Conservation (phyloP, 2,797 vertebrate genomes). For the Tragelaphus eurycerus region DNA sequence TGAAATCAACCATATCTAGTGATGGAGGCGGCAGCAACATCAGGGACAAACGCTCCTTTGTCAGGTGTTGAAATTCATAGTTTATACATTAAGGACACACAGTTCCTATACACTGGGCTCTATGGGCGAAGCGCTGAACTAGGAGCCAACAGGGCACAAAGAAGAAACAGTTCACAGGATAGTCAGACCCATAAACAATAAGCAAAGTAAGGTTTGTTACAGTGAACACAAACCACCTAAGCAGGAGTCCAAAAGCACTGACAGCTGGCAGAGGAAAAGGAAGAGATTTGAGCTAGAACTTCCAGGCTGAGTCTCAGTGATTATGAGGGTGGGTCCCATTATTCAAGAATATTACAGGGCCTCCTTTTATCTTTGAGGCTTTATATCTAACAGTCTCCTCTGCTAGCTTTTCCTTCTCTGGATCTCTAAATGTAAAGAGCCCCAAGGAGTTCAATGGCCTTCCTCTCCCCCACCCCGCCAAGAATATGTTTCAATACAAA, state of each 20-base stretch:
- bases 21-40: not conserved
- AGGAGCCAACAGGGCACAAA: slow-evolving; percentile 22
- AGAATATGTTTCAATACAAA: slow-evolving; percentile 43
- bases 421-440: not conserved
- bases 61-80: not conserved
- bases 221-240: not conserved
- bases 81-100: not conserved
- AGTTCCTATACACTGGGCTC: not conserved
- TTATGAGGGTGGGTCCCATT: not conserved
- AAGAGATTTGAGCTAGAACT: not conserved
- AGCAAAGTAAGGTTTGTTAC: not conserved
- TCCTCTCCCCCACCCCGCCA: not conserved
- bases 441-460: not conserved
- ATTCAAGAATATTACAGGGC: not conserved
- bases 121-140: not conserved
- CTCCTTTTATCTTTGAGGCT: not conserved
- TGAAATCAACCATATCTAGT: not conserved
- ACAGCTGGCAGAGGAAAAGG: not conserved
- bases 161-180: not conserved
- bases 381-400: not conserved
- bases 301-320: not conserved
- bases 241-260: not conserved
- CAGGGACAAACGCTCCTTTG: not conserved
- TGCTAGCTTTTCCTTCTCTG: not conserved
- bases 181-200: not conserved